Base-by-base conservation (phyloP, 2,113 vertebrate genomes). In the Chaetops frenatus region DNA sequence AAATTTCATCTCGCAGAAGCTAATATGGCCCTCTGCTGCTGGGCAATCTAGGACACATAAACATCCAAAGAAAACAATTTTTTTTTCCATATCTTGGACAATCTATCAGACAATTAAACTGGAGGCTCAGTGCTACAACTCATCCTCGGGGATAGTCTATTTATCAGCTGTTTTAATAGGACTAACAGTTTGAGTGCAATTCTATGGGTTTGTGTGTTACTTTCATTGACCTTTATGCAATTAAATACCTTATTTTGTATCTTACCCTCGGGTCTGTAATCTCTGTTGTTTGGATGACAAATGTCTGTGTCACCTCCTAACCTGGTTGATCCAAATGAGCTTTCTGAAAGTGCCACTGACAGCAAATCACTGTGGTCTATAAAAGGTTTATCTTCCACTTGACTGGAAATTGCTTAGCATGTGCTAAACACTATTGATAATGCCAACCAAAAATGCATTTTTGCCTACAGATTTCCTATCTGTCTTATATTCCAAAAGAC, bases 371-470 rank as follows among this genome's bases (percentile, higher is more conserved):
- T 50, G 67, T 57, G 62, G 62, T 53, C 89, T 80, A 18, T 45
- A n/a, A 76, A 77, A 88, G 53, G 42, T 91, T 94, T 91, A 54
- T 87, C 78, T 94, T 89, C 62, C 50, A 40, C 78, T 86, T 54
- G 76, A 58, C 67, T 77, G 56, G 56, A 64, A 92, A 81, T 64
- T 51, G 82, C 71, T 86, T 86, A 85, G 42, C n/a, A 29, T 83
- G 86, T 92, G 74, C 71, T 73, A 77, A 92, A 77, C 50, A 24
- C 27, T 51, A 67, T 36, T 81, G 51, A 78, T 80, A 93, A 73
- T 9, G 25, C 56, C 51, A 56, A 31, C 29, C 47, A 86, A 90
- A 82, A 73, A 73, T 24, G 18, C 2, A 20, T 38, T 73, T 54
- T 33, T 6, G 0, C 4, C n/a, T 28, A 23, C 11, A 14, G 47